phyloP scores from a whole-genome alignment of 2,797 vertebrate species.

The Melanogrammus aeglefinus region DNA sequence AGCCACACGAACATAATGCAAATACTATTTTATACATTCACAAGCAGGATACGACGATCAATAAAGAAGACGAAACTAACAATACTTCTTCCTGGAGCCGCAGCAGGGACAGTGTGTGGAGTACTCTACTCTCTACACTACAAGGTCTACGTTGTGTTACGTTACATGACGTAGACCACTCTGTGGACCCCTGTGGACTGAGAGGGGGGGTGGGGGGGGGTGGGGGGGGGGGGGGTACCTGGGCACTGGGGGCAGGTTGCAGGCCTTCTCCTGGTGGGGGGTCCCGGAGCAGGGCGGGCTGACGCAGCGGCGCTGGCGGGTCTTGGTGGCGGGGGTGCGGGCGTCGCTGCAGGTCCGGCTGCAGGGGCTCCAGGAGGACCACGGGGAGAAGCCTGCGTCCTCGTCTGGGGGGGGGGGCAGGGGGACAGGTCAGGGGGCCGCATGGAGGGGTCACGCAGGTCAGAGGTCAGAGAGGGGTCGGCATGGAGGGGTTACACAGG shows the following conservation, averaged over 20 bases:
- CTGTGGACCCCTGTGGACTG: no score
- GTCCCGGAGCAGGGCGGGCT: slow-evolving; percentile 72
- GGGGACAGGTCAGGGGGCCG: background rate
- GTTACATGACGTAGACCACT: no score
- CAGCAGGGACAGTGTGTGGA: no score
- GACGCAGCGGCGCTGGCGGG: slow-evolving; percentile 72
- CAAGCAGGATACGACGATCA: background rate
- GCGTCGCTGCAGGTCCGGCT: slow-evolving; percentile 77
- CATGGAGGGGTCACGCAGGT: background rate
- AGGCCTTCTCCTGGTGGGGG: slow-evolving; percentile 73
- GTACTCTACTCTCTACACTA: no score
- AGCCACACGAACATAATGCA: background rate
- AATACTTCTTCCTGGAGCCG: no score
- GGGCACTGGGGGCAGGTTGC: slow-evolving; percentile 83
- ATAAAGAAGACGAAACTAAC: background rate
- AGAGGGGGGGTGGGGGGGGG: no score
- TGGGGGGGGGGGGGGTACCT: slow-evolving; percentile 55
- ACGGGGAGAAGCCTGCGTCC: slow-evolving; percentile 70
- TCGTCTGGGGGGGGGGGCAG: slow-evolving; percentile 56
- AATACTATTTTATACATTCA: background rate
- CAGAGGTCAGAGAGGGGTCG: no score
- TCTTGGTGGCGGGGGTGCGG: slow-evolving; percentile 67
- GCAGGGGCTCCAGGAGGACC: slow-evolving; percentile 82
- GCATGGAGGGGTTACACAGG: no score
- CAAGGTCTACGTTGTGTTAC: no score